Evolutionary conservation across 2,888 invertebrate species (phyloP), one percentile per base, ranked within the genome.

Genomic region (Choreutis nemorana): DNA sequence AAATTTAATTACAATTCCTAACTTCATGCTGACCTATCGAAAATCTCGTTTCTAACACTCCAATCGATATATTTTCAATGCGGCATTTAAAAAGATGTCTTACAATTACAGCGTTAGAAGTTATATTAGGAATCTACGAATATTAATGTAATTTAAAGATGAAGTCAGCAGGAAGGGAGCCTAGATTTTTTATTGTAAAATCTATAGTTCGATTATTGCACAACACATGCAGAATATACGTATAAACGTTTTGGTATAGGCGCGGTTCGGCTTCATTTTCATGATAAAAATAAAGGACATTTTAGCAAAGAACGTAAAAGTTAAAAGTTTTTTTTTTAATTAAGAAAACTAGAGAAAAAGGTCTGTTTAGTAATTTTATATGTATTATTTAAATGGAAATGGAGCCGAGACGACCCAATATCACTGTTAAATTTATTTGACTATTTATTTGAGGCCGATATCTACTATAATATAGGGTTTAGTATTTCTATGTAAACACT

Each of bases 141-240:
- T n/a, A n/a, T n/a, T n/a, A n/a, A n/a, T n/a, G n/a, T n/a, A n/a
- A n/a, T n/a, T n/a, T n/a, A n/a, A n/a, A n/a, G n/a, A n/a, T n/a
- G n/a, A 66, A 70, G 61, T 58, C 72, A 65, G 68, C 70, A 55
- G 65, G 65, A 66, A 66, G 60, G 10, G 41, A 45, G 47, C 48
- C 51, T 63, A 67, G 70, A 44, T 45, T 46, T 48, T 51, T 57
- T 58, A 59, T 41, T 49, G 52, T 58, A 55, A 50, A 48, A 52
- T 40, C 68, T 75, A 75, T 56, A 35, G 39, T 55, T 65, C 41
- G 53, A 64, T 71, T 75, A 77, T 73, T 75, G 72, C 73, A 77
- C 72, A 71, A 71, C 75, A 67, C 72, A 65, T 63, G 66, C 66
- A 59, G 60, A 60, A 59, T 55, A 66, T 77, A 73, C 71, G 72